Evolutionary conservation across 2,797 vertebrate species (phyloP).

Genomic region (Danio tinwini): DNA sequence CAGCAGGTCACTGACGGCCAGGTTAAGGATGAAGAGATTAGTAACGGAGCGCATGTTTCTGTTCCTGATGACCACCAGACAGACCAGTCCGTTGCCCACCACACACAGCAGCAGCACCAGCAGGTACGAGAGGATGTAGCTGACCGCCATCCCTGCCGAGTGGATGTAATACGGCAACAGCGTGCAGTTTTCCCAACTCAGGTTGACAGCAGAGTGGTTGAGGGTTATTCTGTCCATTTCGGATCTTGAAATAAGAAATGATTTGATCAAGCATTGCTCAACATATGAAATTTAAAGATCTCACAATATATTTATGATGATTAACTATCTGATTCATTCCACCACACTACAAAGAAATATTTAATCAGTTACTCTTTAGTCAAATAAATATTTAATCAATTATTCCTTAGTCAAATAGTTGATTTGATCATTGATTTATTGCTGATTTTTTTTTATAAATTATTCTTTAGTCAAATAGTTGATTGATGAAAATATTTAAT

Average conservation of each 20-base stretch:
- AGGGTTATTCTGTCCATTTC: constrained; percentile 1
- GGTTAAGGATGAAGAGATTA: constrained; percentile 72
- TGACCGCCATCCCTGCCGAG: constrained; percentile 54
- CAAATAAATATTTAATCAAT: no score
- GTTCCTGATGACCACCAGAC: constrained; percentile 65
- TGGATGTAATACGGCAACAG: constrained; percentile 68
- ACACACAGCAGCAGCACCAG: constrained; percentile 66
- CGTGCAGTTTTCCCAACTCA: constrained; percentile 57
- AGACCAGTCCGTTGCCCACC: constrained; percentile 68
- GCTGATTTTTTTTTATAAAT: no score
- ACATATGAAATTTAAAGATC: no score
- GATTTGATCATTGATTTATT: no score
- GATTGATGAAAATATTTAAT: no score
- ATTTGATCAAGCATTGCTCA: neutral
- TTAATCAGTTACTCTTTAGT: no score
- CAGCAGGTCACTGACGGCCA: constrained; percentile 70
- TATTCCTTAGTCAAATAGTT: no score
- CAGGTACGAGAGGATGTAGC: constrained; percentile 64
- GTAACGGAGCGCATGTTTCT: constrained; percentile 70
- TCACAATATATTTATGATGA: no score
- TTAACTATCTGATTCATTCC: no score
- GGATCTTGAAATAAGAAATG: neutral
- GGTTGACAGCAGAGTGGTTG: constrained; percentile 41
- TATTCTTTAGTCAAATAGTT: no score
- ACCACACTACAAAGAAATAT: neutral